These are phyloP conservation scores for Heliconius melpomene DNA, from an alignment of 1,140 invertebrate species.

Conservation along the genomic window DNA sequence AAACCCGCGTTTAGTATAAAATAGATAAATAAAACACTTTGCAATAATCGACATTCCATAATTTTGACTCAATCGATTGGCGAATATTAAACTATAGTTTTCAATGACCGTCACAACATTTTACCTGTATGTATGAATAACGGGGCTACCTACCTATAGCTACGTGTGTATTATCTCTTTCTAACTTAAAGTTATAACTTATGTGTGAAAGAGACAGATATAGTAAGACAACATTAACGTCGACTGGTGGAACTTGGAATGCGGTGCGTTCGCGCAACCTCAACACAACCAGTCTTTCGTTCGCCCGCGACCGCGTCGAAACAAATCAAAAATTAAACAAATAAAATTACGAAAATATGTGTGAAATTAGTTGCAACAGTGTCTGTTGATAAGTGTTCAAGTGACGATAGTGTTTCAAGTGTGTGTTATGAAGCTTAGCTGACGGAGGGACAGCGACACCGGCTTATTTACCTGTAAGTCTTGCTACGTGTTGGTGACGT, in stretches of 20 bases:
- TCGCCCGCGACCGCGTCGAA: slow-evolving; percentile 58
- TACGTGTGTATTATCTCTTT: slow-evolving; percentile 43
- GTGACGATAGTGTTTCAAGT: slow-evolving; percentile 61
- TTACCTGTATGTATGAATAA: slow-evolving; percentile 76
- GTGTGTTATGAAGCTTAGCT: slow-evolving; percentile 77
- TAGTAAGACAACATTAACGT: slow-evolving; percentile 41
- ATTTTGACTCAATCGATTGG: slow-evolving; percentile 44
- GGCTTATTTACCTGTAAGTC: slow-evolving; percentile 74
- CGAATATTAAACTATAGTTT: slow-evolving; percentile 49
- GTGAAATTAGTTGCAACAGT: slow-evolving; percentile 68
- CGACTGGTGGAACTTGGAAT: slow-evolving; percentile 74
- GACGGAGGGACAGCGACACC: slow-evolving; percentile 67
- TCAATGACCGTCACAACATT: slow-evolving; percentile 55
- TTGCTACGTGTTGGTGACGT: slow-evolving; percentile 74
- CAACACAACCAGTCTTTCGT: slow-evolving; percentile 70
- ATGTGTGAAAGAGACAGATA: slow-evolving; percentile 51
- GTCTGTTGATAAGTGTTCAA: slow-evolving; percentile 70
- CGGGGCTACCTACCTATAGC: slow-evolving; percentile 73
- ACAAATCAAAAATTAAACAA: slow-evolving; percentile 16
- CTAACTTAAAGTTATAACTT: slow-evolving; percentile 13
- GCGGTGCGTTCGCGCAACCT: slow-evolving; percentile 72
- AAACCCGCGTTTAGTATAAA: not conserved
- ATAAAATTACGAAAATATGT: slow-evolving; percentile 69
- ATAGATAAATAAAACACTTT: slow-evolving; percentile 25
- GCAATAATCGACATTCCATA: slow-evolving; percentile 32